Evolutionary conservation across 2,888 invertebrate species (phyloP).

Genomic region (Pseudoips prasinana): DNA sequence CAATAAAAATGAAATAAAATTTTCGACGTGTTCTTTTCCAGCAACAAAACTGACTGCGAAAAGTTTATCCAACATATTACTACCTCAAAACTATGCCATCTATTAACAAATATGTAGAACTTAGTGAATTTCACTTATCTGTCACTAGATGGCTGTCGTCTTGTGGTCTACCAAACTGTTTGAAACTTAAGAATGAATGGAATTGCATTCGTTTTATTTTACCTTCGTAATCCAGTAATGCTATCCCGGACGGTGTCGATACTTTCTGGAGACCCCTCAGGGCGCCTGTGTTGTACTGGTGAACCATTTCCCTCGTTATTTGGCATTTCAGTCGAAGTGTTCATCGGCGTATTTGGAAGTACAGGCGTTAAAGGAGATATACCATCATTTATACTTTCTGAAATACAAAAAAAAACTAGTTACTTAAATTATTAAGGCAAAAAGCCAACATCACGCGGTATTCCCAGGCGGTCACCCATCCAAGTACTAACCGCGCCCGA

Average conservation of each 20-base stretch:
- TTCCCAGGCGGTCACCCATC: slow-evolving; percentile 69
- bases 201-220: too few relatives aligned
- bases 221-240: slow-evolving; percentile 52
- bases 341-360: slow-evolving; percentile 32
- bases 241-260: slow-evolving; percentile 43
- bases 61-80: too few relatives aligned
- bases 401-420: slow-evolving; percentile 4
- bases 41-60: too few relatives aligned
- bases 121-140: too few relatives aligned
- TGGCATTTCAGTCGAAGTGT: slow-evolving; percentile 31
- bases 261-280: slow-evolving; percentile 41
- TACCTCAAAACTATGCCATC: too few relatives aligned
- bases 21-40: too few relatives aligned
- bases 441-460: slow-evolving; percentile 59
- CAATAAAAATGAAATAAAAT: too few relatives aligned
- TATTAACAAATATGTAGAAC: too few relatives aligned
- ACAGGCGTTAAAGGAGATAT: slow-evolving; percentile 29
- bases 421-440: slow-evolving; percentile 40
- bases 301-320: slow-evolving; percentile 26
- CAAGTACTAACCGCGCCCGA: slow-evolving; percentile 71
- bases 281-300: slow-evolving; percentile 20
- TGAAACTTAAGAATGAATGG: too few relatives aligned
- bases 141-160: too few relatives aligned
- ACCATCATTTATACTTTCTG: slow-evolving; percentile 19
- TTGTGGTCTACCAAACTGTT: too few relatives aligned